Base-by-base conservation (phyloP, 2,888 invertebrate species). In the Macrophya alboannulata region DNA sequence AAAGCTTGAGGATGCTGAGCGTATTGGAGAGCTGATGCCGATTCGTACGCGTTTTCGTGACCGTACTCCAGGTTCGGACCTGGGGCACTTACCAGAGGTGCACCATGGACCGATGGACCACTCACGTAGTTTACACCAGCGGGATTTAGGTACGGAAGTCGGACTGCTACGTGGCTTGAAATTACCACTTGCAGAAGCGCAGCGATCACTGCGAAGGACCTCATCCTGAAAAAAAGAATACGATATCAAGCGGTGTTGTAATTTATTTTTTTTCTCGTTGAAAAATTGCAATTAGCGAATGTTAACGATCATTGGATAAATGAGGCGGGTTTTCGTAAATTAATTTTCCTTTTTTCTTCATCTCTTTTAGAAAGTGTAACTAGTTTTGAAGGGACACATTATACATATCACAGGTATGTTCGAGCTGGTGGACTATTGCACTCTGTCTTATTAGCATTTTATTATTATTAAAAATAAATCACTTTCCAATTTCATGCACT, bases 81-180 rank as follows among this genome's bases (percentile, higher is more conserved):
- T 25, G 88, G 81, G 2, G 87, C 89, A 74, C 92, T 90, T 37
- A 89, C 86, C 25, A 90, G 87, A 55, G 91, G 90, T 21, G 89
- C 91, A 15, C 90, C 91, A 81, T 90, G 90, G 43, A 89, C 91
- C 40, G 89, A 89, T 68, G 88, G 90, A 79, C 90, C 91, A 86
- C 90, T 90, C 31, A 95, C 90, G 89, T 95, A 95, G 31, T 94
- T 95, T 12, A 95, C 95, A 87, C 94, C 95, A 5, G 95, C 95
- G 8, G 95, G 95, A 92, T 94, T 95, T 55, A 93, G 89, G 89
- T 93, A 94, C n/a, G 94, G 94, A 91, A 94, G 92, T 72, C 92
- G 90, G n/a, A 94, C 92, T 31, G 92, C 88, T 76, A 92, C 92
- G 84, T 91, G 91, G 43, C 93, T 91, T 85, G 92, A 88, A 10